These are phyloP conservation scores for Chitala chitala DNA, from an alignment of 2,113 vertebrate species.

Conservation along the genomic window DNA sequence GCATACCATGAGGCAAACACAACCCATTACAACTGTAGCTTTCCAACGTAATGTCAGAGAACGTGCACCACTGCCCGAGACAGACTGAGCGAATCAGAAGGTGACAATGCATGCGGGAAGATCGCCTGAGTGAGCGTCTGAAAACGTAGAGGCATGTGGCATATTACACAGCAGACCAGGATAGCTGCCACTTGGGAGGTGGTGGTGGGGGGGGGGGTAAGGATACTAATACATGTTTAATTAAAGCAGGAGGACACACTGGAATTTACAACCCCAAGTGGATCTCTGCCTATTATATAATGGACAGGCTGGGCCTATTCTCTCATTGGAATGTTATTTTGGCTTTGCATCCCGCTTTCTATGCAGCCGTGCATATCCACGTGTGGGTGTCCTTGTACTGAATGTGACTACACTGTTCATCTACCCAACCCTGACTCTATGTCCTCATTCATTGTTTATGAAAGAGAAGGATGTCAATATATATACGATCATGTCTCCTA, in stretches of 20 bases:
- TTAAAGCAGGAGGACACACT: not conserved
- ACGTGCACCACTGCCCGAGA: not conserved
- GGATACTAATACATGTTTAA: not conserved
- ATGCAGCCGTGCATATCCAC: too few species aligned
- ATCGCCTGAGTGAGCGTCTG: not conserved
- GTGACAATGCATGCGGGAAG: not conserved
- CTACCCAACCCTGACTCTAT: too few species aligned
- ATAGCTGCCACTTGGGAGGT: not conserved
- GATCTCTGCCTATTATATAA: too few species aligned
- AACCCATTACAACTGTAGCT: not conserved
- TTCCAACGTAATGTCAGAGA: not conserved
- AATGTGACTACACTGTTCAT: too few species aligned
- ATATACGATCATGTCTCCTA: too few species aligned
- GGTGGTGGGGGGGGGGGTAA: not conserved
- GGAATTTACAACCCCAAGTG: constrained; percentile 5
- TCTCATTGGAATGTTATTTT: too few species aligned
- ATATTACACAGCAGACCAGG: not conserved
- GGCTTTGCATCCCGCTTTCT: too few species aligned
- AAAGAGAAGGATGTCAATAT: too few species aligned
- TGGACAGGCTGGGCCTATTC: too few species aligned
- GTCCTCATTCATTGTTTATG: too few species aligned
- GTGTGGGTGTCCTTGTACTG: not conserved
- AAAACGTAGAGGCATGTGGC: not conserved
- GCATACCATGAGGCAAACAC: not conserved
- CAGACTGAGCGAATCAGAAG: not conserved